Base-by-base conservation (phyloP, 2,113 vertebrate species). In the Halichoeres trimaculatus region DNA sequence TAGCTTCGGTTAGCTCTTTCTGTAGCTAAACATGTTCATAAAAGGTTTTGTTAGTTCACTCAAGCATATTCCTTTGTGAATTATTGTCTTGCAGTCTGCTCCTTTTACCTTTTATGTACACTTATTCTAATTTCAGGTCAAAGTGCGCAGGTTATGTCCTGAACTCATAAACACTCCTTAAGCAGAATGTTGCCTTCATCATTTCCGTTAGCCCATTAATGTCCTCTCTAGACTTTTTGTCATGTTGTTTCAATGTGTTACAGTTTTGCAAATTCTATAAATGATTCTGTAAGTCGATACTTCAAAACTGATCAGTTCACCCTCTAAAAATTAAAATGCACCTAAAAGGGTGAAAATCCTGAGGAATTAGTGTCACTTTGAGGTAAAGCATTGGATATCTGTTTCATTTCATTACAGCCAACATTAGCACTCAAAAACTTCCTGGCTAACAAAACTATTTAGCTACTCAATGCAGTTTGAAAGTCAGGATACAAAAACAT, bases 111-210 rank as follows among this genome's bases (percentile, higher is more conserved):
- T 10, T 16, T 43, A 43, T 43, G 8, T 43, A 43, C 41, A 43
- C 11, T 14, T 13, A 4, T 43, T 14, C 3, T 3, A 5, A 5
- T 4, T 12, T 19, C 19, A 17, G 16, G 10, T 55, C 56, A 22
- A 4, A 38, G 8, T n/a, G 7, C n/a, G 40, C 23, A 55, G 56
- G 40, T 62, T 35, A 41, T 34, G 8, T 61, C 14, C 43, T 40
- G 38, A 40, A 12, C 38, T 38, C 13, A 48, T 24, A 57, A 24
- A 7, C 41, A 47, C 55, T 16, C 48, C 4, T 30, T 8, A 22
- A 61, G 23, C 22, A 16, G 45, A 68, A 30, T 10, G 47, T 63
- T 38, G 64, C 77, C 58, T 64, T 65, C 45, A 16, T 36, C 38
- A 3, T 51, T 12, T 35, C 11, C 11, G 10, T 13, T 13, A 1